Percentiles rank a stretch among this genome's conserved stretches.
These are phyloP conservation scores for Tipula vernalis DNA, from an alignment of 2,888 invertebrate genomes.

Conservation along the genomic window DNA sequence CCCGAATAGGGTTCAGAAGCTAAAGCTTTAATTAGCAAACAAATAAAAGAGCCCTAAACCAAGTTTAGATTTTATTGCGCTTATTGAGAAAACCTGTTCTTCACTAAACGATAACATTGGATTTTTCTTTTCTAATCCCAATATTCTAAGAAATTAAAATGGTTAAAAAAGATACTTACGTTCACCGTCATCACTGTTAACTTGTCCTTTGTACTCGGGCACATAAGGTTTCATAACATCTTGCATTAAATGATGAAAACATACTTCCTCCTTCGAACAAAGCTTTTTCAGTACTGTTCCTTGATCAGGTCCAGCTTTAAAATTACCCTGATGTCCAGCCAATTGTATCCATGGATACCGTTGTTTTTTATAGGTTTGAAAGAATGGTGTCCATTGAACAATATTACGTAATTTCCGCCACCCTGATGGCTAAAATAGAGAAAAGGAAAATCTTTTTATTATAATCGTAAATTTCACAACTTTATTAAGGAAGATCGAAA, in stretches of 20 bases:
- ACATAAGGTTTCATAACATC: slow-evolving; percentile 81
- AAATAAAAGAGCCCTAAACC: too few relatives aligned
- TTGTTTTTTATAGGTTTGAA: slow-evolving; percentile 92
- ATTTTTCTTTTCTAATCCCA: neutral
- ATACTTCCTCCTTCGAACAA: slow-evolving; percentile 76
- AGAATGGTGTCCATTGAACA: slow-evolving; percentile 94
- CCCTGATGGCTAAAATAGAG: slow-evolving; percentile 65
- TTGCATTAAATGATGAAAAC: slow-evolving; percentile 76
- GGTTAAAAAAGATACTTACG: slow-evolving; percentile 36
- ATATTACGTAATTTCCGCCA: slow-evolving; percentile 91
- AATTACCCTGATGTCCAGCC: slow-evolving; percentile 91
- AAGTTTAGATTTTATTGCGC: too few relatives aligned
- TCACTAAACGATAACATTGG: neutral
- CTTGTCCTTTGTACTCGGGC: slow-evolving; percentile 85
- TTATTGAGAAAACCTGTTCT: too few relatives aligned
- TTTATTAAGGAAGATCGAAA: too few relatives aligned
- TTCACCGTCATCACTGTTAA: slow-evolving; percentile 66
- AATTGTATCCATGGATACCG: slow-evolving; percentile 94
- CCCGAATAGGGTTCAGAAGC: too few relatives aligned
- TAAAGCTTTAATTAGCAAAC: too few relatives aligned
- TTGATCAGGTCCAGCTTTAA: slow-evolving; percentile 83
- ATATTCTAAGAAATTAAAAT: slow-evolving; percentile 1
- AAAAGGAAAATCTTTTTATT: too few relatives aligned
- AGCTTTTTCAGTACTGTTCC: slow-evolving; percentile 91
- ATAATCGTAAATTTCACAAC: too few relatives aligned